Percentiles rank a stretch among this genome's conserved stretches.
These are phyloP conservation scores for Ennomos fuscantarius DNA, from an alignment of 2,888 invertebrate species.

Conservation along the genomic window DNA sequence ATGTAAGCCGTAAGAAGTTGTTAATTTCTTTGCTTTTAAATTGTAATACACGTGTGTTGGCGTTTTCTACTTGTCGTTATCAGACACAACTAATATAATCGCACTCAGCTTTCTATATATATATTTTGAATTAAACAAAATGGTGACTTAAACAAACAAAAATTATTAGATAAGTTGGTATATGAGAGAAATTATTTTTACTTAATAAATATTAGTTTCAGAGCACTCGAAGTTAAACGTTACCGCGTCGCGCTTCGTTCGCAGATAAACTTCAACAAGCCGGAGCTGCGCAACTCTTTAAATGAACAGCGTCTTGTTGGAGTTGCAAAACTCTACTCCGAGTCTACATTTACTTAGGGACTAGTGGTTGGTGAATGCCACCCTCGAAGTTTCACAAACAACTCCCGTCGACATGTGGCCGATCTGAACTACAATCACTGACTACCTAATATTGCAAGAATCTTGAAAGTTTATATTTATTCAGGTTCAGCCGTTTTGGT, in stretches of 20 bases:
- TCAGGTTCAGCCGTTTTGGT: conserved; percentile 19
- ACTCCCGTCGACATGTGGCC: conserved; percentile 19
- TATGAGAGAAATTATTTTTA: conserved; percentile 37
- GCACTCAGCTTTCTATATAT: too few relatives aligned
- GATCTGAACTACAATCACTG: conserved; percentile 1
- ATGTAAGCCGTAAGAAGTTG: too few relatives aligned
- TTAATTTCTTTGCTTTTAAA: too few relatives aligned
- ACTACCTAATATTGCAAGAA: background rate
- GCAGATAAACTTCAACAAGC: conserved; percentile 55
- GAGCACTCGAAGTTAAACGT: conserved; percentile 54
- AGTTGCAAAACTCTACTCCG: conserved; percentile 53
- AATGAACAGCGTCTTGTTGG: conserved; percentile 62
- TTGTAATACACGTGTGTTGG: too few relatives aligned
- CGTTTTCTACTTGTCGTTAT: too few relatives aligned
- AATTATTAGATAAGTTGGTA: background rate
- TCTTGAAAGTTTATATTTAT: background rate
- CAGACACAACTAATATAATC: too few relatives aligned
- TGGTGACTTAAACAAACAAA: too few relatives aligned
- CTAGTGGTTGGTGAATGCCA: conserved; percentile 38
- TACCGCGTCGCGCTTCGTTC: conserved; percentile 46
- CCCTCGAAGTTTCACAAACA: conserved; percentile 23
- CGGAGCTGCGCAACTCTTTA: conserved; percentile 61
- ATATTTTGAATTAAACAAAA: too few relatives aligned
- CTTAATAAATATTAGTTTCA: conserved; percentile 48
- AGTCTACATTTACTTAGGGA: conserved; percentile 54